Conservation (phyloP, 2,113 vertebrate genomes). For the Hylia prasina region DNA sequence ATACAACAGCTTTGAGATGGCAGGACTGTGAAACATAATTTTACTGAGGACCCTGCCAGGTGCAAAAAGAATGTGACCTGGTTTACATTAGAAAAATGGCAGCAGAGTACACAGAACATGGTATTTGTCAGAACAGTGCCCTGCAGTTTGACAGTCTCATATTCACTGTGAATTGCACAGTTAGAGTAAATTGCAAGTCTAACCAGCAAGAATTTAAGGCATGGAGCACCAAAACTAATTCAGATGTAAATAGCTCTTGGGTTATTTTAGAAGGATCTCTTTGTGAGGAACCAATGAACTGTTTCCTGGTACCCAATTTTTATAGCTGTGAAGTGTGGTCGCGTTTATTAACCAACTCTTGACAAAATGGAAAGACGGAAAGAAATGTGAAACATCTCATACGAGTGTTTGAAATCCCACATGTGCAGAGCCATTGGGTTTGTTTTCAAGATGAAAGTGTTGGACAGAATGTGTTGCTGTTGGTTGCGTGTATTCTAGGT, state of each 20-base stretch:
- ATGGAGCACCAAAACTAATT: background rate
- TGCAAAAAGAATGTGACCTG: background rate
- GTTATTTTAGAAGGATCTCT: fast-evolving
- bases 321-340: background rate
- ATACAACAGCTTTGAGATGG: background rate
- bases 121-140: background rate
- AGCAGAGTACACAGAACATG: fast-evolving
- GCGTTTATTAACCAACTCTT: background rate
- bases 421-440: background rate
- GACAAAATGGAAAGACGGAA: background rate
- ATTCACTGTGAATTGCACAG: background rate
- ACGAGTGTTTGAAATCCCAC: background rate
- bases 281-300: background rate
- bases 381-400: background rate
- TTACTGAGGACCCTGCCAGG: background rate
- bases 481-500: fast-evolving
- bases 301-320: fast-evolving
- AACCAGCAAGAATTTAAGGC: background rate
- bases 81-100: background rate
- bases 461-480: background rate
- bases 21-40: fast-evolving
- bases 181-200: background rate
- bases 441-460: background rate
- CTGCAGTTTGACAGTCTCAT: too few relatives aligned
- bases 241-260: background rate